These are phyloP conservation scores for Drosophila tripunctata DNA, from an alignment of 2,888 invertebrate species.

Conservation along the genomic window DNA sequence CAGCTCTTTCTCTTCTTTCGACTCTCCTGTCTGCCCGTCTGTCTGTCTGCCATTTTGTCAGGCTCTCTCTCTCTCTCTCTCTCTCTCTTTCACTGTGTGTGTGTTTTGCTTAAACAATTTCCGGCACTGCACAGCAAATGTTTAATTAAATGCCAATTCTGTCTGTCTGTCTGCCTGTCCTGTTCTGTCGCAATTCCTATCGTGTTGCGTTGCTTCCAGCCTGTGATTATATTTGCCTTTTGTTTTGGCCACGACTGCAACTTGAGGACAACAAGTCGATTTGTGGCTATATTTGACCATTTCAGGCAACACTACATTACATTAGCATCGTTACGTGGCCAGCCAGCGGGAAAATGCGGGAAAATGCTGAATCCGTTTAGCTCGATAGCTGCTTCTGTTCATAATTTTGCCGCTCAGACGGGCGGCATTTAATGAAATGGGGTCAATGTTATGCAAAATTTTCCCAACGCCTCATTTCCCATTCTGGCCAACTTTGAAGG, in stretches of 20 bases:
- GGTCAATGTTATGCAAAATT: slow-evolving; percentile 69
- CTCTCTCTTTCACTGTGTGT: too few relatives aligned
- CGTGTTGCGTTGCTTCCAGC: background rate
- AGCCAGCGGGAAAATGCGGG: slow-evolving; percentile 54
- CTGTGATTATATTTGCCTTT: background rate
- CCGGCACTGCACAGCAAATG: slow-evolving; percentile 62
- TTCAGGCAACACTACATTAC: slow-evolving; percentile 45
- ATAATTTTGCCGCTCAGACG: slow-evolving; percentile 44
- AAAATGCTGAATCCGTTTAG: slow-evolving; percentile 49
- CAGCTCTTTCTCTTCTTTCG: background rate
- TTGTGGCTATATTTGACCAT: slow-evolving; percentile 57
- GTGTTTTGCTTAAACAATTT: slow-evolving; percentile 56
- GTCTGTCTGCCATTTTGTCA: background rate
- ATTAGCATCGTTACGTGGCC: slow-evolving; percentile 69
- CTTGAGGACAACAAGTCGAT: slow-evolving; percentile 21
- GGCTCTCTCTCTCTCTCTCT: too few relatives aligned
- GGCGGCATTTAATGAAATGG: slow-evolving; percentile 55
- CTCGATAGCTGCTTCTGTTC: slow-evolving; percentile 8
- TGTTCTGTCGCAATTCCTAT: too few relatives aligned
- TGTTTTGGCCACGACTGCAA: slow-evolving; percentile 25
- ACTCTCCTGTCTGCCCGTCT: background rate
- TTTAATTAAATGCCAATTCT: slow-evolving; percentile 68
- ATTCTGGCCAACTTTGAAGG: slow-evolving; percentile 5
- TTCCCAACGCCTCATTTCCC: slow-evolving; percentile 18
- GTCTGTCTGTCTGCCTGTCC: slow-evolving; percentile 11